phyloP scores from a whole-genome alignment of 2,888 invertebrate species.

The Corbicula japonica region DNA sequence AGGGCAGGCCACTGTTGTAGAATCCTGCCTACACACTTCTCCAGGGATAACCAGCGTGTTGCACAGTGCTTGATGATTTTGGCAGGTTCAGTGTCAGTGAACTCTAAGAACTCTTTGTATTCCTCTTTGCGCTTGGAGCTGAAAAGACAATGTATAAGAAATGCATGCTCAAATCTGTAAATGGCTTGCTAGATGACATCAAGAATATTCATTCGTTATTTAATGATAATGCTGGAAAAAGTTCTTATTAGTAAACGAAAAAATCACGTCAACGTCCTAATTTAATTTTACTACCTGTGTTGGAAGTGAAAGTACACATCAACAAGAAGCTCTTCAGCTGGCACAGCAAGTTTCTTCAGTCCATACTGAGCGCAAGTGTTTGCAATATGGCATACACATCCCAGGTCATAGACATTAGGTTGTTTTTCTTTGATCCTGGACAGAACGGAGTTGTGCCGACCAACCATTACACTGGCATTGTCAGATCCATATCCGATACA shows the following conservation, averaged over 20 bases:
- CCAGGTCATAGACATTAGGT: constrained; percentile 33
- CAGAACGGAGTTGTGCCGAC: constrained; percentile 39
- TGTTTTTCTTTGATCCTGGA: constrained; percentile 33
- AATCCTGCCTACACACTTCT: constrained; percentile 46
- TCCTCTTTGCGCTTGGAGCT: constrained; percentile 13
- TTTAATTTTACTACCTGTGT: no score
- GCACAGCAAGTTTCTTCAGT: constrained; percentile 8
- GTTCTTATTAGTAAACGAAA: no score
- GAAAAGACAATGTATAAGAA: no score
- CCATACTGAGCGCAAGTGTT: constrained; percentile 10
- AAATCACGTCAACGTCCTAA: no score
- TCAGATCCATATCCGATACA: constrained; percentile 25
- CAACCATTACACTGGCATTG: constrained; percentile 51
- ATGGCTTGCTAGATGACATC: no score
- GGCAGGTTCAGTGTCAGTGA: not conserved
- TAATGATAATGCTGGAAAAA: no score
- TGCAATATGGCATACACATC: constrained; percentile 30
- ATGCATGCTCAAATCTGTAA: no score
- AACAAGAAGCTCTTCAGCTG: not conserved
- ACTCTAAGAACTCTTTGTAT: constrained; percentile 6
- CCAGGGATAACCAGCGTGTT: constrained; percentile 58
- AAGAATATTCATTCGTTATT: no score
- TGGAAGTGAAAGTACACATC: constrained; percentile 9
- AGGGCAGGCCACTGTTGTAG: constrained; percentile 62
- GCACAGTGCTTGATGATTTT: constrained; percentile 36